Percentiles rank a stretch among this genome's conserved stretches.
These are phyloP conservation scores for Notoglanidium macrostoma DNA, from an alignment of 2,797 vertebrate genomes.

Conservation along the genomic window DNA sequence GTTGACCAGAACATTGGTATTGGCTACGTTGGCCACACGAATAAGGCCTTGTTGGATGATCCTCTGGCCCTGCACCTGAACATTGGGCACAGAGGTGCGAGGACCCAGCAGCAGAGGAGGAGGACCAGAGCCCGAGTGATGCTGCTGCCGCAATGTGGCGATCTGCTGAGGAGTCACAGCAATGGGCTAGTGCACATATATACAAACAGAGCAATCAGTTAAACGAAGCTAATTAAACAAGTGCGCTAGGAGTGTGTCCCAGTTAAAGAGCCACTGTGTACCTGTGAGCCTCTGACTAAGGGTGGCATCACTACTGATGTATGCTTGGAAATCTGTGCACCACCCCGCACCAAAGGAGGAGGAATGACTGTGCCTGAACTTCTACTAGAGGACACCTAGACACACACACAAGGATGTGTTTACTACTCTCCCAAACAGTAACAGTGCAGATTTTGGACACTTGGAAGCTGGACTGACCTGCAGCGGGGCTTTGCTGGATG, in stretches of 20 bases:
- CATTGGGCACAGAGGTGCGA: slow-evolving; percentile 89
- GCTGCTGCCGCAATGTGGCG: slow-evolving; percentile 82
- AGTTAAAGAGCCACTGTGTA: slow-evolving; percentile 61
- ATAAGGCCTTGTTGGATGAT: slow-evolving; percentile 98
- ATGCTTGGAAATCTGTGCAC: slow-evolving; percentile 85
- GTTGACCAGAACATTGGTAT: slow-evolving; percentile 89
- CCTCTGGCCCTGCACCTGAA: slow-evolving; percentile 94
- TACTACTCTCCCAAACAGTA: not conserved
- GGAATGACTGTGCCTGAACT: slow-evolving; percentile 90
- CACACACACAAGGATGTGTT: not conserved
- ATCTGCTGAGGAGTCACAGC: slow-evolving; percentile 86
- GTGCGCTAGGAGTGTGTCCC: not conserved
- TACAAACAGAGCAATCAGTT: not conserved
- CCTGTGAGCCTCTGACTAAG: slow-evolving; percentile 93
- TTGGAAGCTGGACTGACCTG: slow-evolving; percentile 77
- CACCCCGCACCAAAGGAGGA: slow-evolving; percentile 92
- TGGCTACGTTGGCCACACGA: slow-evolving; percentile 92
- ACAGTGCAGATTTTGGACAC: not conserved
- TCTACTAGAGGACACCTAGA: slow-evolving; percentile 82
- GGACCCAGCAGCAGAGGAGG: slow-evolving; percentile 92
- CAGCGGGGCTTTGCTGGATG: slow-evolving; percentile 84
- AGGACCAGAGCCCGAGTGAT: slow-evolving; percentile 90
- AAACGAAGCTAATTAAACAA: not conserved
- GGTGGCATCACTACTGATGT: slow-evolving; percentile 91
- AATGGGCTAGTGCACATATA: slow-evolving; percentile 65